Percentiles rank a stretch among this genome's conserved stretches.
These are phyloP conservation scores for Bambusicola thoracicus DNA, from an alignment of 2,113 vertebrate genomes.

Conservation along the genomic window DNA sequence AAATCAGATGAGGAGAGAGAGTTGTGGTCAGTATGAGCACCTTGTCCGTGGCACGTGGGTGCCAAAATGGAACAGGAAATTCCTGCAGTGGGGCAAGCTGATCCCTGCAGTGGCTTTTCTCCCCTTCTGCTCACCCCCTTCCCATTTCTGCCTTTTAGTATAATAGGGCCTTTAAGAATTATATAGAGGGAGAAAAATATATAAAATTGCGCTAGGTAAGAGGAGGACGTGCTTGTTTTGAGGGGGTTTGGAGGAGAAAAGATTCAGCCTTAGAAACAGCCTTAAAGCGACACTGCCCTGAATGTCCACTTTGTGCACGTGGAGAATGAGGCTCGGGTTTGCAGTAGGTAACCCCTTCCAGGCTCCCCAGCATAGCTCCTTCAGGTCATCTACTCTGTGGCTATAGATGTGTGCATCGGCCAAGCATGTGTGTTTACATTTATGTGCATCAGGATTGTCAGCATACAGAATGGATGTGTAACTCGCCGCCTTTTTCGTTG, in stretches of 20 bases:
- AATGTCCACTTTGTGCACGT: slow-evolving; percentile 62
- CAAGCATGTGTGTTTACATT: slow-evolving; percentile 65
- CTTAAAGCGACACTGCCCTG: slow-evolving; percentile 77
- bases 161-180: slow-evolving; percentile 53
- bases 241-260: background rate
- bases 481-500: slow-evolving; percentile 63
- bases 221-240: slow-evolving; percentile 8
- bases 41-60: background rate
- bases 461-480: slow-evolving; percentile 74
- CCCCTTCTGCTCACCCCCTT: background rate
- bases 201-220: slow-evolving; percentile 39
- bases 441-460: slow-evolving; percentile 38
- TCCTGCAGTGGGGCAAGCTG: slow-evolving; percentile 44
- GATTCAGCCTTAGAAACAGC: slow-evolving; percentile 72
- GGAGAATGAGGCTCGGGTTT: background rate
- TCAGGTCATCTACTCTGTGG: slow-evolving; percentile 56
- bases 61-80: background rate
- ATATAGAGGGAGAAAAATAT: slow-evolving; percentile 54
- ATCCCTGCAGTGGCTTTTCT: background rate
- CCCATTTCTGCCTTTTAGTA: slow-evolving; percentile 38
- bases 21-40: background rate
- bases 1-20: background rate
- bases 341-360: slow-evolving; percentile 23
- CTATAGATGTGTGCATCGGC: slow-evolving; percentile 32
- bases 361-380: slow-evolving; percentile 37